Conservation (phyloP, 2,113 vertebrate genomes). For the Antennarius striatus region DNA sequence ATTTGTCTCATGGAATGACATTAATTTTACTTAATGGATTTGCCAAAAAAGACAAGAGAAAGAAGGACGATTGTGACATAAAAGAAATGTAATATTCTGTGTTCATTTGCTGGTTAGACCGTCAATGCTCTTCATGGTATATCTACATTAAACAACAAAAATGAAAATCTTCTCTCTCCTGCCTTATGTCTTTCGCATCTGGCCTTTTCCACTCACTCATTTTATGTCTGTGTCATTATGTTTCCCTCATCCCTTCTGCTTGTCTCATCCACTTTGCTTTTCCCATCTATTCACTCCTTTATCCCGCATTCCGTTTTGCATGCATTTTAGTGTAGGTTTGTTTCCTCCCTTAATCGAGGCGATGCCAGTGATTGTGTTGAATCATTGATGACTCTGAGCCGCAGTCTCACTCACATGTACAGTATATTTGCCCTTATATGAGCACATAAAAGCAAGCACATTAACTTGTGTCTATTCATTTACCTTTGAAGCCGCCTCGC, state of each 20-base stretch:
- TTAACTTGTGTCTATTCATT: conserved; percentile 26
- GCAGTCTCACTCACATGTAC: background rate
- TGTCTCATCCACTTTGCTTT: conserved; percentile 54
- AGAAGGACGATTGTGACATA: no score
- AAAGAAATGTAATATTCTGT: no score
- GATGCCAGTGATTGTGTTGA: conserved; percentile 35
- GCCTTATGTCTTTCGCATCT: conserved; percentile 9
- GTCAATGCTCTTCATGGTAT: no score
- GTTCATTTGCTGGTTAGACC: no score
- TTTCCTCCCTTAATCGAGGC: conserved; percentile 48
- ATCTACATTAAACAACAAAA: no score
- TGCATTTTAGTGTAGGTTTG: conserved; percentile 44
- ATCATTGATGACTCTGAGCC: conserved; percentile 52
- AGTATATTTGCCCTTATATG: background rate
- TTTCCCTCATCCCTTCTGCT: conserved; percentile 46
- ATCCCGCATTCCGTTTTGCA: conserved; percentile 33
- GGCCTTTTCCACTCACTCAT: conserved; percentile 24
- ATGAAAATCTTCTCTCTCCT: background rate
- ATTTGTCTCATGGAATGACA: no score
- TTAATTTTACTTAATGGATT: no score
- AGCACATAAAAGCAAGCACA: background rate
- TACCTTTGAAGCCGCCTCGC: background rate
- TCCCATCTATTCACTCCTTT: conserved; percentile 44
- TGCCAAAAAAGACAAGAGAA: no score
- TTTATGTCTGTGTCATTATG: conserved; percentile 32